Evolutionary conservation across 2,888 invertebrate genomes (phyloP).

Genomic region (Dryomyza anilis): DNA sequence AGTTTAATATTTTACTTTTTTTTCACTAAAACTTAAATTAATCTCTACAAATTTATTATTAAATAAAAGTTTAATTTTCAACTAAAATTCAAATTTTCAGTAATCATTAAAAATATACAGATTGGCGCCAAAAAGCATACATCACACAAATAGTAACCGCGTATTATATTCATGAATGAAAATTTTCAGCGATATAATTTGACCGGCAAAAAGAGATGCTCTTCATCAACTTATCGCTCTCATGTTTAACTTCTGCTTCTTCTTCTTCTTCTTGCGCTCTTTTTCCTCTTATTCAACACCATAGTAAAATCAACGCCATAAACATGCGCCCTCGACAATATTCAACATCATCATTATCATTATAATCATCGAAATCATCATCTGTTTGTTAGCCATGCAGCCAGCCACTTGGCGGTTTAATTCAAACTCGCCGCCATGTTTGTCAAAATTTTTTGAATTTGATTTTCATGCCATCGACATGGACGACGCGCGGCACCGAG

Average conservation of each 20-base stretch:
- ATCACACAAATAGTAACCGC: not conserved
- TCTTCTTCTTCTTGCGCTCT: not conserved
- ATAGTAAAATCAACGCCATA: no score
- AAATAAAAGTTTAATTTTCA: no score
- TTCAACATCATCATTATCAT: no score
- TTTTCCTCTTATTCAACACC: not conserved
- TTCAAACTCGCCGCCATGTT: not conserved
- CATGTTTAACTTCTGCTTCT: not conserved
- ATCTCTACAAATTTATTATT: no score
- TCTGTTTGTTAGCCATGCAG: conserved; percentile 11
- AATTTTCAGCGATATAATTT: no score
- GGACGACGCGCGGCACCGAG: not conserved
- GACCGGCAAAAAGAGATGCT: not conserved
- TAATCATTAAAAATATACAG: not conserved
- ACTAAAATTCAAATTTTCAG: no score
- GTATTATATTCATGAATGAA: no score
- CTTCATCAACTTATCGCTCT: not conserved
- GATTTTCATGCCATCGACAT: not conserved
- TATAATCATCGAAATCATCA: no score
- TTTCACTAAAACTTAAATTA: no score
- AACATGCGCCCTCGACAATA: no score
- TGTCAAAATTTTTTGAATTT: conserved; percentile 23
- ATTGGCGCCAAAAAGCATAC: conserved; percentile 7
- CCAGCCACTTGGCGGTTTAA: conserved; percentile 35
- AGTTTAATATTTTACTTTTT: no score